A percentile compares a stretch with the other conserved stretches of the same genome.
These are phyloP conservation scores for Galeruca laticollis DNA, from an alignment of 2,888 invertebrate genomes.

Conservation along the genomic window DNA sequence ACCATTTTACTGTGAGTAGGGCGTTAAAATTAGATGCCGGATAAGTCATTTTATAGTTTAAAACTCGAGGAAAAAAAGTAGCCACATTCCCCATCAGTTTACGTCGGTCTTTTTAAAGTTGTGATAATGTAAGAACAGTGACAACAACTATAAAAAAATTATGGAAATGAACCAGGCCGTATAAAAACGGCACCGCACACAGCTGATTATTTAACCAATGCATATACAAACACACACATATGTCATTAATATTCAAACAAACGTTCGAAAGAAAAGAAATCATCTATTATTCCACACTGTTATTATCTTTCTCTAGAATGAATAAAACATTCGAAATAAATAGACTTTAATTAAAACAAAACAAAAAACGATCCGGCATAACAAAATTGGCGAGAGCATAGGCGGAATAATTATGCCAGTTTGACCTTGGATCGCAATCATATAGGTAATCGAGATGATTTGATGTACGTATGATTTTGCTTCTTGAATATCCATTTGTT, in stretches of 20 bases:
- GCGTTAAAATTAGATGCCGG: too few relatives aligned
- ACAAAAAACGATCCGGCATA: constrained; percentile 20
- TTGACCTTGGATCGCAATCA: constrained; percentile 30
- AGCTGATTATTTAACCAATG: not conserved
- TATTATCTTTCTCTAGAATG: constrained; percentile 7
- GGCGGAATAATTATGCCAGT: constrained; percentile 24
- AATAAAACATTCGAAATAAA: constrained; percentile 12
- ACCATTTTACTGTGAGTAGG: too few relatives aligned
- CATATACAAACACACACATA: not conserved
- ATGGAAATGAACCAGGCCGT: not conserved
- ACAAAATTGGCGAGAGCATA: constrained; percentile 25
- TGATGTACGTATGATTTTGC: constrained; percentile 21
- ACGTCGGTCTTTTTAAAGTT: not conserved
- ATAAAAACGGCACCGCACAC: not conserved
- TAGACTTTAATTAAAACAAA: constrained; percentile 15
- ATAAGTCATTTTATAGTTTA: too few relatives aligned
- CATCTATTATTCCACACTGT: constrained; percentile 7
- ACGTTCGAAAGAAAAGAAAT: not conserved
- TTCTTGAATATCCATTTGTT: constrained; percentile 9
- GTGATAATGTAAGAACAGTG: not conserved
- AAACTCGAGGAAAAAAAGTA: too few relatives aligned
- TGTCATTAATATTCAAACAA: constrained; percentile 8
- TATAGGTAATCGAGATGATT: constrained; percentile 35
- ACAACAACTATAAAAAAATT: not conserved
- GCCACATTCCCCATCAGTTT: too few relatives aligned